Percentiles rank a stretch among this genome's conserved stretches.
Evolutionary conservation across 2,888 invertebrate genomes (phyloP).

Genomic region (Amphiduros pacificus): DNA sequence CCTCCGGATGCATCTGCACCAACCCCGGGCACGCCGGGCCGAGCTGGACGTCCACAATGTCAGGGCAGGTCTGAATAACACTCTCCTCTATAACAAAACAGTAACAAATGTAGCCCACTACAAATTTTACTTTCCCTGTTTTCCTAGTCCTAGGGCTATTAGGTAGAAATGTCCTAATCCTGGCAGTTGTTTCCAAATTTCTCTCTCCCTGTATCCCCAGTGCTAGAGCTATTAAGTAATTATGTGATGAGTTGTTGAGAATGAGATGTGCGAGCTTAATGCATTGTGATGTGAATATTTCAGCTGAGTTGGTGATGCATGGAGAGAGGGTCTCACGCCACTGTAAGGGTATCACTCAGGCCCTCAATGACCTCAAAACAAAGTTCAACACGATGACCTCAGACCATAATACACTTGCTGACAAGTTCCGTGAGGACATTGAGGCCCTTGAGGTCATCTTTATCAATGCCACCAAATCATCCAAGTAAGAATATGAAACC

Average conservation of each 20-base stretch:
- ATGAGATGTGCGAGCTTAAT: too few species aligned
- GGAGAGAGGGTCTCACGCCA: conserved; percentile 56
- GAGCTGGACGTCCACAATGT: conserved; percentile 59
- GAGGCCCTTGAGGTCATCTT: conserved; percentile 54
- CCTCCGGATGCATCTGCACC: conserved; percentile 56
- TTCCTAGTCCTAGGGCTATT: too few species aligned
- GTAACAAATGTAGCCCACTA: too few species aligned
- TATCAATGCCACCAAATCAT: conserved; percentile 57
- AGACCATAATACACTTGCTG: conserved; percentile 49
- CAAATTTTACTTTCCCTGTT: too few species aligned
- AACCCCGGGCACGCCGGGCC: conserved; percentile 51
- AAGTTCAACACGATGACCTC: conserved; percentile 48
- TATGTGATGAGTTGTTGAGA: too few species aligned
- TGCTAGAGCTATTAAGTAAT: too few species aligned
- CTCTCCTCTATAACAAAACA: too few species aligned
- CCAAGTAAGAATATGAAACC: conserved; percentile 34
- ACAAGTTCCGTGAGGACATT: conserved; percentile 51
- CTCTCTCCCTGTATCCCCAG: too few species aligned
- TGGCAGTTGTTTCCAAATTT: too few species aligned
- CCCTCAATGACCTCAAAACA: conserved; percentile 48
- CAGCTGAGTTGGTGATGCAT: conserved; percentile 59
- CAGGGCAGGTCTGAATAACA: conserved; percentile 57
- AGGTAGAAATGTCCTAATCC: too few species aligned
- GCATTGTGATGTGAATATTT: too few species aligned
- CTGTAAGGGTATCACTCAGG: conserved; percentile 54